Percentiles rank a stretch among this genome's conserved stretches.
These are phyloP conservation scores for Xanthia togata DNA, from an alignment of 2,888 invertebrate species.

Conservation along the genomic window DNA sequence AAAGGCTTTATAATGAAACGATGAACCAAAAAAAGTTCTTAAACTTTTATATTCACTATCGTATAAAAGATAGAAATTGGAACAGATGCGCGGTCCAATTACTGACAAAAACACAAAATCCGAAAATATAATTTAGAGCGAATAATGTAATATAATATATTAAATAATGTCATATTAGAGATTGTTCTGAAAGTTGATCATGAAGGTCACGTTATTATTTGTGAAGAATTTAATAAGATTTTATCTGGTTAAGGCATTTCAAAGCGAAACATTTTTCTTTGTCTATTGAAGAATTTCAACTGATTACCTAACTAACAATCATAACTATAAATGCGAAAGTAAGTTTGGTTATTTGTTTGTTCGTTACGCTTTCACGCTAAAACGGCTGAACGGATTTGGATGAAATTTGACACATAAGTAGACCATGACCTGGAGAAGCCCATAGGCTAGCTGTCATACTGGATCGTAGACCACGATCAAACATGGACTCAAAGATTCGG, in stretches of 20 bases:
- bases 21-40: not conserved
- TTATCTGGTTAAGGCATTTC: not conserved
- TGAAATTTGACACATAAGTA: no score
- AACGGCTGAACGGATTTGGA: no score
- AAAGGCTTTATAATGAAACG: not conserved
- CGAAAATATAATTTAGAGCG: not conserved
- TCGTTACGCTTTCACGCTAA: no score
- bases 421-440: no score
- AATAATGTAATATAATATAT: not conserved
- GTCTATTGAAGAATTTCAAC: not conserved
- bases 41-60: no score
- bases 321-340: no score
- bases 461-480: no score
- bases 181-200: not conserved
- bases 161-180: not conserved
- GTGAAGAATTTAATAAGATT: not conserved
- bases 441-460: no score
- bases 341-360: no score
- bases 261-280: not conserved
- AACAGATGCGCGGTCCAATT: constrained; percentile 6
- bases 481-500: no score
- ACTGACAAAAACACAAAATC: not conserved
- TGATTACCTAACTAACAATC: not conserved
- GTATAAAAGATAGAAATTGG: not conserved
- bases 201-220: not conserved